A percentile compares a stretch with the other conserved stretches of the same genome.
Evolutionary conservation across 2,797 vertebrate genomes (phyloP).

Genomic region (Malacoraja senta): DNA sequence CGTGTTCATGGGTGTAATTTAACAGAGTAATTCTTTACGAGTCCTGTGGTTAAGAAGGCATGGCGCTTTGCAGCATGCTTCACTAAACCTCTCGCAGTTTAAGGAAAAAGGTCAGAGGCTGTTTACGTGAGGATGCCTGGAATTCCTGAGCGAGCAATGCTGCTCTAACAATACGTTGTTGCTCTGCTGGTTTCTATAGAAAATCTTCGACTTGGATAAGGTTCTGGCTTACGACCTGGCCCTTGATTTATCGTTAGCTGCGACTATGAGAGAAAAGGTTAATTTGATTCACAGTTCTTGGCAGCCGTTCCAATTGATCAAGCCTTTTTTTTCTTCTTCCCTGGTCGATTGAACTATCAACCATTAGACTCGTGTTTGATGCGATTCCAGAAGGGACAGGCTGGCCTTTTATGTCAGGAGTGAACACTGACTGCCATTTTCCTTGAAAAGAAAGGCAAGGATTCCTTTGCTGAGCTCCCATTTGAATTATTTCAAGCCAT

Average conservation of each 20-base stretch:
- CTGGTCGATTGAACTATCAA: constrained; percentile 39
- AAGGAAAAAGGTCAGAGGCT: constrained; percentile 30
- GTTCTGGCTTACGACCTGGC: constrained; percentile 36
- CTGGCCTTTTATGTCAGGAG: background rate
- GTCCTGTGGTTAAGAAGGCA: constrained; percentile 36
- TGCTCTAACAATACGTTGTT: constrained; percentile 15
- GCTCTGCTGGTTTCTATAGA: constrained; percentile 27
- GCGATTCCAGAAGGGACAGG: background rate
- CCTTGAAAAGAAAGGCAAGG: background rate
- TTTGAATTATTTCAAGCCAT: background rate
- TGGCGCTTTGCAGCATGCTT: constrained; percentile 20
- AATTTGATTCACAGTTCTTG: constrained; percentile 43
- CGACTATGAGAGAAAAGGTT: constrained; percentile 39
- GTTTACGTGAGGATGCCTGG: constrained; percentile 36
- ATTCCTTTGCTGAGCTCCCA: background rate
- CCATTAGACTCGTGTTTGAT: background rate
- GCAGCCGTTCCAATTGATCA: constrained; percentile 41
- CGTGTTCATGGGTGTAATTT: constrained; percentile 22
- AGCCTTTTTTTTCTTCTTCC: constrained; percentile 23
- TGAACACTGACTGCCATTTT: background rate
- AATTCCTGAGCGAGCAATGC: constrained; percentile 6
- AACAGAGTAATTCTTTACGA: constrained; percentile 38
- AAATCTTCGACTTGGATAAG: constrained; percentile 32
- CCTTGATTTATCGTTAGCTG: constrained; percentile 41
- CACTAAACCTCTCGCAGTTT: constrained; percentile 24